Evolutionary conservation across 2,888 invertebrate genomes (phyloP), one percentile per base, ranked within the genome.

Genomic region (Bellardia bayeri): DNA sequence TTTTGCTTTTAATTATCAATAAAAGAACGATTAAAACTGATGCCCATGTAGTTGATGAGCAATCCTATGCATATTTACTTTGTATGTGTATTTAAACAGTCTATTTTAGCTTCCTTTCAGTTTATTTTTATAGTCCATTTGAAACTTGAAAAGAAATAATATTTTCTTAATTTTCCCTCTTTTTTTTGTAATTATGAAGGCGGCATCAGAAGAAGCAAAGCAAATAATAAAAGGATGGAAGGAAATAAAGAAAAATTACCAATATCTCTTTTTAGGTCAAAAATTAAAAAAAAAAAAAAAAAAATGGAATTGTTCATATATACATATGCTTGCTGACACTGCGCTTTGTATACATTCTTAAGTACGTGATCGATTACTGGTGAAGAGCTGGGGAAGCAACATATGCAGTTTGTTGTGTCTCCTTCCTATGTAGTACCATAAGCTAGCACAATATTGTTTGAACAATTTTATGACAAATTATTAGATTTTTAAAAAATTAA

Each of bases 31-130:
- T 87, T 87, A 87, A 87, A 85, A 82, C 49, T 68, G 84, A 82
- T 85, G 82, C 82, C 87, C 87, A 85, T 82, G 87, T 85, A 85
- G 71, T 79, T 87, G 87, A 85, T 82, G 87, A 85, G 74, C 85
- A 87, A 58, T 87, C 37, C 45, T 69, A 8, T 78, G 72, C 72
- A 58, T 78, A 71, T 74, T 79, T 79, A 49, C 30, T 75, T 40
- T 45, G 30, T 68, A 30, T 74, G 66, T 51, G 51, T 71, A 76
- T 76, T 78, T 63, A 56, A 78, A 78, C 64, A 64, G 37, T 83
- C 23, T 49, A 30, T 56, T 71, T 76, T 63, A 45, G 42, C 40
- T 30, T 71, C 37, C 45, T 58, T 72, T 72, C 23, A 66, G 58
- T 68, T 56, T 78, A 45, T 69, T 80, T 68, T 68, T 64, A 37